These are phyloP conservation scores for Brachionus calyciflorus DNA, from an alignment of 1,140 invertebrate genomes.

Conservation along the genomic window DNA sequence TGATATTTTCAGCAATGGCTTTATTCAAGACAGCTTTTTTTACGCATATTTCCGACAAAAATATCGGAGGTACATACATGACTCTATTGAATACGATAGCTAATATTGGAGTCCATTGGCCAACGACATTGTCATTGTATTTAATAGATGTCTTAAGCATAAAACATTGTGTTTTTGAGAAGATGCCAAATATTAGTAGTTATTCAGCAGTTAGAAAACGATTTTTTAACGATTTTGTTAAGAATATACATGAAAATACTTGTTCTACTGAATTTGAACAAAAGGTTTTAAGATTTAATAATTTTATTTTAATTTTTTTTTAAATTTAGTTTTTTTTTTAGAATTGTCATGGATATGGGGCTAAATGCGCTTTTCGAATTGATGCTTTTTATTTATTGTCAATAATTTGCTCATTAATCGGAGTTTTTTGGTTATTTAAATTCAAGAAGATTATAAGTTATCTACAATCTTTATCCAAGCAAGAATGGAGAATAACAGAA, in stretches of 20 bases:
- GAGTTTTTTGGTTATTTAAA: not conserved
- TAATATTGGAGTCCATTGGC: constrained; percentile 71
- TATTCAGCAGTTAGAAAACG: not conserved
- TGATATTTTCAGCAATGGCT: constrained; percentile 65
- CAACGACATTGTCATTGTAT: not conserved
- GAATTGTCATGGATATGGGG: constrained; percentile 13
- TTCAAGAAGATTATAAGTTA: not conserved
- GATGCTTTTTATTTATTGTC: constrained; percentile 33
- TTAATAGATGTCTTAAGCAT: not conserved
- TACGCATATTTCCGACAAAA: constrained; percentile 76
- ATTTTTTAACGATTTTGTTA: not conserved
- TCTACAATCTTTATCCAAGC: not conserved
- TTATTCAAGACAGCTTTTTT: constrained; percentile 76
- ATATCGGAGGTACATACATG: constrained; percentile 96
- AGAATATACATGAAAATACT: not conserved
- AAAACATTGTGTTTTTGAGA: not conserved
- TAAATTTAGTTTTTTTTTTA: not conserved
- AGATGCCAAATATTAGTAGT: not conserved
- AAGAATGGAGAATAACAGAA: not conserved
- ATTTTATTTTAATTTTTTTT: not conserved
- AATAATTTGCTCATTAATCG: not conserved
- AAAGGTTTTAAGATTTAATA: not conserved
- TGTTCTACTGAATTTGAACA: constrained; percentile 3
- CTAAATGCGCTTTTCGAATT: not conserved
- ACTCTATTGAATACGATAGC: constrained; percentile 92